Evolutionary conservation across 2,113 vertebrate species (phyloP).

Genomic region (Neogobius melanostomus): DNA sequence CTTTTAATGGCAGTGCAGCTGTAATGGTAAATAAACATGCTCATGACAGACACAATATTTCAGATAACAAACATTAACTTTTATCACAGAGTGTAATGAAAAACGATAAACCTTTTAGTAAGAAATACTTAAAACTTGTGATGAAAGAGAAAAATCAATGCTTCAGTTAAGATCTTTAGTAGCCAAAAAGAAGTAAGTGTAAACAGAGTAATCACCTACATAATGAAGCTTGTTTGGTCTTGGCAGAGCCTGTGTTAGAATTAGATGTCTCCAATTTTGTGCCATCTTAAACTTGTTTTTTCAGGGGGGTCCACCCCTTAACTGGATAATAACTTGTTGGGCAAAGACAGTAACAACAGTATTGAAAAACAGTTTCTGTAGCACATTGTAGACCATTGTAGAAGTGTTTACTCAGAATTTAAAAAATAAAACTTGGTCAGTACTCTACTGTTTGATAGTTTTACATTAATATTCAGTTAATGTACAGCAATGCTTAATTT

Average conservation of each 20-base stretch:
- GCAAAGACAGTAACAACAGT: no score
- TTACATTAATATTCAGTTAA: no score
- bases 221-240: not conserved
- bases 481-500: no score
- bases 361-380: no score
- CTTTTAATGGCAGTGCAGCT: conserved; percentile 45
- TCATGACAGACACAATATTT: conserved; percentile 24
- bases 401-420: no score
- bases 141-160: conserved; percentile 15
- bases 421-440: no score
- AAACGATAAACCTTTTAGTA: conserved; percentile 53
- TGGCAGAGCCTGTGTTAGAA: not conserved
- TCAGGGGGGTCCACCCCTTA: not conserved
- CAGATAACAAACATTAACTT: conserved; percentile 47
- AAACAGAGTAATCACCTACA: conserved; percentile 1
- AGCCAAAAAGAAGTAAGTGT: not conserved
- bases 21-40: conserved; percentile 59
- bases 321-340: not conserved
- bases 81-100: conserved; percentile 66
- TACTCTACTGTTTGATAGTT: no score
- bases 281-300: no score
- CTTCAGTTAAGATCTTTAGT: not conserved
- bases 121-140: conserved; percentile 47
- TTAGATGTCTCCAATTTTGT: no score
- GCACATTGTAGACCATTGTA: no score